These are phyloP conservation scores for Crenuchus spilurus DNA, from an alignment of 2,797 vertebrate genomes.

Conservation along the genomic window DNA sequence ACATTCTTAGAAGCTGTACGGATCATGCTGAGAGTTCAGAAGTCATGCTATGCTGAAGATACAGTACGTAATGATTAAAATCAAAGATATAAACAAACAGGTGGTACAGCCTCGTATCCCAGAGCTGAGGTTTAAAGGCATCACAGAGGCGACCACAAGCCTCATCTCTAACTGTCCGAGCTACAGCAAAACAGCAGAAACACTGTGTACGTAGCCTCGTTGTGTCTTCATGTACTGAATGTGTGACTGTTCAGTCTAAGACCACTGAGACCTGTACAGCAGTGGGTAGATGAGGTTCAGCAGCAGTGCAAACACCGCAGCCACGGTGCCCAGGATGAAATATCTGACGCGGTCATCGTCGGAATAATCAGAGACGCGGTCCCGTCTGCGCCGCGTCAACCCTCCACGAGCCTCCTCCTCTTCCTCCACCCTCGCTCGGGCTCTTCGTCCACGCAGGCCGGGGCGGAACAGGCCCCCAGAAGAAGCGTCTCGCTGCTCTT, in stretches of 20 bases:
- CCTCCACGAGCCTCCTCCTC: constrained; percentile 76
- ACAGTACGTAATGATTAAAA: constrained; percentile 8
- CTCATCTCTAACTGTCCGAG: background rate
- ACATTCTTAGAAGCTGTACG: background rate
- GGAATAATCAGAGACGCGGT: constrained; percentile 74
- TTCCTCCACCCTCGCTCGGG: constrained; percentile 49
- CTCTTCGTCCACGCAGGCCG: constrained; percentile 63
- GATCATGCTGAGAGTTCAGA: background rate
- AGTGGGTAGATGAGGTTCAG: constrained; percentile 91
- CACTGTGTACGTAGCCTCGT: background rate
- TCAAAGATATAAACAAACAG: background rate
- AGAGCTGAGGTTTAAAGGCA: constrained; percentile 12
- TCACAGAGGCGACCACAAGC: background rate
- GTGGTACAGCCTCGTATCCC: background rate
- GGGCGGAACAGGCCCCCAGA: constrained; percentile 67
- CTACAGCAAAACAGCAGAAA: background rate
- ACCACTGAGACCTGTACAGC: constrained; percentile 82
- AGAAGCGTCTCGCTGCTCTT: constrained; percentile 68
- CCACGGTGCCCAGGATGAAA: constrained; percentile 89
- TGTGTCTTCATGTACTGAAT: background rate
- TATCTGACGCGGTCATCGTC: constrained; percentile 89
- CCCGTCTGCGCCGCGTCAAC: constrained; percentile 62
- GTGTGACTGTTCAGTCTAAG: constrained; percentile 64
- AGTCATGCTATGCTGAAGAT: background rate
- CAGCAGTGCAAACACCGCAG: constrained; percentile 87